Evolutionary conservation across 2,797 vertebrate species (phyloP), one percentile per base, ranked within the genome.

Genomic region (Adrianichthys oophorus): DNA sequence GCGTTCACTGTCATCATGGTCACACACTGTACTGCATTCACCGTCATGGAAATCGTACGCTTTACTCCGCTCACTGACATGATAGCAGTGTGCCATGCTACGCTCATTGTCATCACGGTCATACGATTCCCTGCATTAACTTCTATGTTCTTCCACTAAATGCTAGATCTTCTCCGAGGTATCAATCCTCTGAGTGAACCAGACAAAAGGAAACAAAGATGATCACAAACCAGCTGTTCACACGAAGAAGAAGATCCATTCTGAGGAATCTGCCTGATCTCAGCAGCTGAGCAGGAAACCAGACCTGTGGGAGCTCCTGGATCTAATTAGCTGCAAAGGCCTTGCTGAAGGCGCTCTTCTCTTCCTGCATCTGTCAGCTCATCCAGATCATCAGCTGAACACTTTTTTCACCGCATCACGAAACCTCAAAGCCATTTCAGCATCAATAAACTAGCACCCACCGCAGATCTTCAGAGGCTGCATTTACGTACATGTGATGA

Each of bases 401-500:
- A 47, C 17, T 37, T 10, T 5, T 42, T 51, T 43, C 37, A 49
- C 44, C n/a, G 14, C 8, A 4, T 43, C 52, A 43, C 41, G 8
- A 12, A 40, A 41, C 47, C 48, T 40, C 41, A 32, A 52, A 54
- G 26, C 17, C n/a, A 42, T 32, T 21, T 50, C 17, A 55, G 37
- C 23, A 48, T 4, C 17, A 32, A 23, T 8, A 15, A 15, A 52
- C n/a, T 21, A 18, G 5, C 17, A 40, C 56, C 24, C 13, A 21
- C 5, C 15, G 1, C 26, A 26, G 26, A 26, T 7, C 26, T 26
- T 26, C 5, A 37, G 37, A 16, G 23, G 8, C 19, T 21, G 2
- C 3, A 4, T 23, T 0, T 2, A 66, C 98, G 98, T 68, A 98
- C 98, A 99, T 1, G 98, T 99, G 47, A 96, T 40, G 45, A 91